A percentile compares a stretch with the other conserved stretches of the same genome.
Evolutionary conservation across 2,888 invertebrate species (phyloP).

Genomic region (Troglohyphantes excavatus): DNA sequence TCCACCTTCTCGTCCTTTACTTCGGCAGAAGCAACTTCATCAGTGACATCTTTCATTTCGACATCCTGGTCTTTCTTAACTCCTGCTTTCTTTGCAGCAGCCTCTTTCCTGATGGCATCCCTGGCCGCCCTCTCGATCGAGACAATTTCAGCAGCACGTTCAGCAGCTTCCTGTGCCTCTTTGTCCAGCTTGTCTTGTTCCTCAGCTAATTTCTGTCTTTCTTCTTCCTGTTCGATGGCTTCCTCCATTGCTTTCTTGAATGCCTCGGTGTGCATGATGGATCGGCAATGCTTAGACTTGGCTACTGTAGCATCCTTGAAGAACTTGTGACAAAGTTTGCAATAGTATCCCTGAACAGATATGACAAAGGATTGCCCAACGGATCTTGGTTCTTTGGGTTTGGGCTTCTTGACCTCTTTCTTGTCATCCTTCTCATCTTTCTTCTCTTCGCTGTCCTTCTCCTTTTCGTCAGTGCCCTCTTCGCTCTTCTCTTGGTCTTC

Average conservation of each 20-base stretch:
- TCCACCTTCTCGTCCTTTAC: conserved; percentile 43
- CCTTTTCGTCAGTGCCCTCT: conserved; percentile 13
- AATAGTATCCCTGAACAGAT: conserved; percentile 75
- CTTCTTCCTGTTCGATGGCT: conserved; percentile 77
- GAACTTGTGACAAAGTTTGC: conserved; percentile 75
- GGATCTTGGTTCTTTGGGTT: conserved; percentile 72
- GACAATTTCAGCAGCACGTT: conserved; percentile 71
- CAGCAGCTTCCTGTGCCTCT: conserved; percentile 70
- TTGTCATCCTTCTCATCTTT: conserved; percentile 70
- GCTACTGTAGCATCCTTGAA: conserved; percentile 74
- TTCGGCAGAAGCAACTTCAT: conserved; percentile 5
- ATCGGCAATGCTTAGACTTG: conserved; percentile 74
- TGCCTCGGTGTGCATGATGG: conserved; percentile 72
- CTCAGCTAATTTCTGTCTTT: conserved; percentile 74
- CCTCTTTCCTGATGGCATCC: conserved; percentile 64
- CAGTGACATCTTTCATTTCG: conserved; percentile 70
- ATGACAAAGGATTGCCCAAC: conserved; percentile 74
- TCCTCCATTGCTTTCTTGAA: conserved; percentile 75
- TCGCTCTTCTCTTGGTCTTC: conserved; percentile 48
- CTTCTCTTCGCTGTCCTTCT: conserved; percentile 42
- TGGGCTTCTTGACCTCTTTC: conserved; percentile 61
- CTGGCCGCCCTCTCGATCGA: conserved; percentile 68
- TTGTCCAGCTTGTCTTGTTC: conserved; percentile 73
- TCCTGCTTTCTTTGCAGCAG: conserved; percentile 63
- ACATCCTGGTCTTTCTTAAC: conserved; percentile 59